Conservation (phyloP, 1,140 invertebrate genomes). For the Bombyx mandarina region DNA sequence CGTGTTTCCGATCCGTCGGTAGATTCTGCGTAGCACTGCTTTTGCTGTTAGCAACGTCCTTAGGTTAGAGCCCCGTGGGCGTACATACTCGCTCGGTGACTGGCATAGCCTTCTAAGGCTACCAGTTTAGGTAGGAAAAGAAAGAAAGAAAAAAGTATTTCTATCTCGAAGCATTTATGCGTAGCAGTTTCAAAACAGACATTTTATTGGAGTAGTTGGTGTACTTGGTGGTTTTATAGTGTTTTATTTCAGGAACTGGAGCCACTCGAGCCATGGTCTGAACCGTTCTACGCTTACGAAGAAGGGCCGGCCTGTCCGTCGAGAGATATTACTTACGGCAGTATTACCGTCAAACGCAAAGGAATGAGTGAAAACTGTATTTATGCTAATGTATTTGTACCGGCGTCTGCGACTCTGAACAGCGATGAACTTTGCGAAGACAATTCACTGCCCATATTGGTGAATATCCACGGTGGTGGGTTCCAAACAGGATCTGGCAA, state of each 20-base stretch:
- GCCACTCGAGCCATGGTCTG: conserved; percentile 69
- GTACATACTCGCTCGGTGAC: too few species aligned
- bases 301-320: conserved; percentile 72
- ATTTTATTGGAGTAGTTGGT: too few species aligned
- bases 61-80: too few species aligned
- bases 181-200: too few species aligned
- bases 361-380: conserved; percentile 49
- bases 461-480: conserved; percentile 83
- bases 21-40: too few species aligned
- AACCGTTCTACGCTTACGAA: conserved; percentile 67
- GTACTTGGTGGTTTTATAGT: too few species aligned
- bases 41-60: too few species aligned
- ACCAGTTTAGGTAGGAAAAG: too few species aligned
- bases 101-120: too few species aligned
- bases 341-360: conserved; percentile 15
- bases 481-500: conserved; percentile 75
- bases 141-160: too few species aligned
- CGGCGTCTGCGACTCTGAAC: conserved; percentile 19
- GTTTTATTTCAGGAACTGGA: conserved; percentile 68
- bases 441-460: conserved; percentile 71
- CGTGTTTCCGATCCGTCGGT: too few species aligned
- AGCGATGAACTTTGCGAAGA: conserved; percentile 4
- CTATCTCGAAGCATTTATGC: too few species aligned
- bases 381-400: conserved; percentile 44
- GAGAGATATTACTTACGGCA: conserved; percentile 36